Percentiles rank a stretch among this genome's conserved stretches.
These are phyloP conservation scores for Coecobrya sp. DNA, from an alignment of 2,888 invertebrate genomes.

Conservation along the genomic window DNA sequence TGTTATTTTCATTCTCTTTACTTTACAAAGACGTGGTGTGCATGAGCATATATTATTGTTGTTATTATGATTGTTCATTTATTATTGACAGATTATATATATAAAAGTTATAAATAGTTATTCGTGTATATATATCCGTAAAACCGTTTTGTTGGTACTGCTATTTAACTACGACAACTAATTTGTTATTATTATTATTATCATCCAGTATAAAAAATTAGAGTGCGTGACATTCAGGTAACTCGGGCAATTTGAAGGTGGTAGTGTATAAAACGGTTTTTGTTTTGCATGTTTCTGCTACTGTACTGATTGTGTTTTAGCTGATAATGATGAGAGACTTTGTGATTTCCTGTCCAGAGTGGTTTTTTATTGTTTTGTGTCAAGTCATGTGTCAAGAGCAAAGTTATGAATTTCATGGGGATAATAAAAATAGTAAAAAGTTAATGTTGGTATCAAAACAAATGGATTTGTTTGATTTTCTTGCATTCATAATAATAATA, in stretches of 20 bases:
- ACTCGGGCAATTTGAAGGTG: neutral
- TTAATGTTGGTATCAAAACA: slow-evolving; percentile 9
- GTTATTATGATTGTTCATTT: neutral
- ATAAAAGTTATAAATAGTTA: slow-evolving; percentile 8
- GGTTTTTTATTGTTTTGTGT: slow-evolving; percentile 59
- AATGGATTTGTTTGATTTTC: no score
- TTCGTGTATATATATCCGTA: neutral
- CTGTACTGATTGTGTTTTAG: slow-evolving; percentile 56
- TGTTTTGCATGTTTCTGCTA: slow-evolving; percentile 1
- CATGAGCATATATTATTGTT: neutral
- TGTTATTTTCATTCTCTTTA: slow-evolving; percentile 47
- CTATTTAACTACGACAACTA: slow-evolving; percentile 8
- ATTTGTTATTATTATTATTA: slow-evolving; percentile 42
- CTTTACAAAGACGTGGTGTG: slow-evolving; percentile 27
- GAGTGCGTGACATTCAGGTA: neutral
- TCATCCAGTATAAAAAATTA: neutral
- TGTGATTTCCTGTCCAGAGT: slow-evolving; percentile 57
- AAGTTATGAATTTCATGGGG: slow-evolving; percentile 59
- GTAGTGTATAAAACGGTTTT: neutral
- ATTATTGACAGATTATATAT: slow-evolving; percentile 4
- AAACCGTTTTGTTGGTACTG: neutral
- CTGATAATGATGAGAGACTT: slow-evolving; percentile 43
- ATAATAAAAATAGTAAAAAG: slow-evolving; percentile 56
- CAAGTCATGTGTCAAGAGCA: slow-evolving; percentile 63
- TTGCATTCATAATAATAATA: no score